Percentiles rank a stretch among this genome's conserved stretches.
Conservation (phyloP, 1,140 invertebrate species). For the Periplaneta americana region DNA sequence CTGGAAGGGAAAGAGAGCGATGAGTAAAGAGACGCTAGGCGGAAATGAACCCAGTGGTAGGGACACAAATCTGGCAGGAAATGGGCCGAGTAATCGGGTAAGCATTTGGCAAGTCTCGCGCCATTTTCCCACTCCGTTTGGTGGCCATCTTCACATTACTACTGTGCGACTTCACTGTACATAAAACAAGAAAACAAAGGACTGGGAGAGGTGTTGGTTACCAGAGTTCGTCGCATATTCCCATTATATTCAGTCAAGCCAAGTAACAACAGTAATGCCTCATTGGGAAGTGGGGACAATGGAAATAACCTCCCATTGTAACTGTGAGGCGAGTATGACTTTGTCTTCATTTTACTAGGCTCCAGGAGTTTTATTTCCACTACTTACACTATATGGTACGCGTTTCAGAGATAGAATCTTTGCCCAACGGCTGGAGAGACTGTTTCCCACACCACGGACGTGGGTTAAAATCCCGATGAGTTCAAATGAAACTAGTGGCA, state of each 20-base stretch:
- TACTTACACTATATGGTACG: too few species aligned
- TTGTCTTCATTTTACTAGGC: too few species aligned
- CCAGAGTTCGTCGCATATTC: not conserved
- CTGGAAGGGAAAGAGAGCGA: not conserved
- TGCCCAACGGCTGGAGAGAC: too few species aligned
- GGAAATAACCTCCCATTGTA: too few species aligned
- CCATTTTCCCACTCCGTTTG: not conserved
- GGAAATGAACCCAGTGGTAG: not conserved
- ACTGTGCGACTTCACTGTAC: not conserved
- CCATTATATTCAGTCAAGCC: not conserved
- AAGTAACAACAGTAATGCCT: not conserved
- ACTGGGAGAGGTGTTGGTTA: not conserved
- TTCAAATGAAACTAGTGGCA: too few species aligned
- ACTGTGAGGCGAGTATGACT: too few species aligned
- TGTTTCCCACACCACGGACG: too few species aligned
- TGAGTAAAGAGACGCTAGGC: not conserved
- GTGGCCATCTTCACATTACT: slow-evolving; percentile 4
- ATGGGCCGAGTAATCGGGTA: slow-evolving; percentile 5
- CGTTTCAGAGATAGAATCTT: too few species aligned
- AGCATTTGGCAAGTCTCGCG: slow-evolving; percentile 5
- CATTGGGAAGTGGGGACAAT: not conserved
- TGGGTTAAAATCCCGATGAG: too few species aligned
- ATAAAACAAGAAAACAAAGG: not conserved
- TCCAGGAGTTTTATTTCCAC: too few species aligned
- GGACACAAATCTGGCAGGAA: slow-evolving; percentile 9